Evolutionary conservation across 2,888 invertebrate species (phyloP).

Genomic region (Brachylomia viminalis): DNA sequence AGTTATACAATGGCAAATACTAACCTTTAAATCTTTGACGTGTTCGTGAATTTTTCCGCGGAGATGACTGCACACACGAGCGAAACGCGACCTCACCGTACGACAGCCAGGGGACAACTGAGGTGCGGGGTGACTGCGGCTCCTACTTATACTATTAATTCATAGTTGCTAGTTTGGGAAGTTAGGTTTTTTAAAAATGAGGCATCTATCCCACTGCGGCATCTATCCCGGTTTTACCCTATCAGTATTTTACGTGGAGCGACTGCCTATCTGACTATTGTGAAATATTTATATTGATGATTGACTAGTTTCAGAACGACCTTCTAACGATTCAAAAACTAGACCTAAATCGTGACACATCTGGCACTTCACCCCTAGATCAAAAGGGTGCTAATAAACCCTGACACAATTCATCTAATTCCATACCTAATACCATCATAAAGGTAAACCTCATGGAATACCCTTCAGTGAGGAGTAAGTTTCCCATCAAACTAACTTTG

Average conservation of each 20-base stretch:
- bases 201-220: no score
- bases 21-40: no score
- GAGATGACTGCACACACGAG: no score
- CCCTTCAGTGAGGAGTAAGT: slow-evolving; percentile 63
- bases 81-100: no score
- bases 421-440: slow-evolving; percentile 43
- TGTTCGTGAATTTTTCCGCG: no score
- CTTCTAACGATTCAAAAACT: background rate
- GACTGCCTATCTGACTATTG: background rate
- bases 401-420: slow-evolving; percentile 42
- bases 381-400: slow-evolving; percentile 28
- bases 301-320: background rate
- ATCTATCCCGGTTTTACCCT: no score
- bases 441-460: slow-evolving; percentile 62
- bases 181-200: no score
- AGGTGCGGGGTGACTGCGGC: no score
- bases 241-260: background rate
- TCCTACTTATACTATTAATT: no score
- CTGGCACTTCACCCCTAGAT: background rate
- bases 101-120: no score
- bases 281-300: background rate
- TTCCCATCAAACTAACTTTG: slow-evolving; percentile 75
- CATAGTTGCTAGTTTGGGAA: no score
- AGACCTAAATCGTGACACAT: background rate
- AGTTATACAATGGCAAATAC: no score